A percentile compares a stretch with the other conserved stretches of the same genome.
Conservation (phyloP, 1,140 invertebrate species). For the Nymphalis io region DNA sequence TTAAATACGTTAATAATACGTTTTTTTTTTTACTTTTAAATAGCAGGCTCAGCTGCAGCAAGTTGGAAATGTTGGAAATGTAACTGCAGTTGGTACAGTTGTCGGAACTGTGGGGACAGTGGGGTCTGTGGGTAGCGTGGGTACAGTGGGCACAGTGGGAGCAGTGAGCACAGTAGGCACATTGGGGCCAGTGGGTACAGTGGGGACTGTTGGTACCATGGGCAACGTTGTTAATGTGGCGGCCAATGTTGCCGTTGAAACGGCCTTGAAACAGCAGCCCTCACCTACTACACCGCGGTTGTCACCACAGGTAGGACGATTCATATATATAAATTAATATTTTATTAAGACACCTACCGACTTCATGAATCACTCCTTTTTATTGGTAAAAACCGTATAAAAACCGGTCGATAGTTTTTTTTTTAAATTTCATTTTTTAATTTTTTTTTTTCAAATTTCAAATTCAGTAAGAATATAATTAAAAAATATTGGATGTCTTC, state of each 20-base stretch:
- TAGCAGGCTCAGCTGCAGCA: slow-evolving; percentile 72
- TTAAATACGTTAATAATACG: too few species aligned
- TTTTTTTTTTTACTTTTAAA: slow-evolving; percentile 16
- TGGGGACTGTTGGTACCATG: too few species aligned
- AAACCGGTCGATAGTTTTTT: too few species aligned
- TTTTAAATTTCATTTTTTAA: too few species aligned
- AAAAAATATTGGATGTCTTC: neutral
- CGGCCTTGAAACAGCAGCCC: slow-evolving; percentile 60
- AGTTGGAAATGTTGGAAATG: slow-evolving; percentile 53
- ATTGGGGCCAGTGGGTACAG: slow-evolving; percentile 40
- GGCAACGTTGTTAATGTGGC: slow-evolving; percentile 44
- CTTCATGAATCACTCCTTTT: too few species aligned
- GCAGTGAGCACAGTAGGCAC: slow-evolving; percentile 44
- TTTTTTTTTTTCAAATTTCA: too few species aligned
- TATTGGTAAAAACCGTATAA: too few species aligned
- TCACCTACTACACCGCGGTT: slow-evolving; percentile 64
- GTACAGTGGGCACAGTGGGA: slow-evolving; percentile 44
- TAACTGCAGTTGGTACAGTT: slow-evolving; percentile 46
- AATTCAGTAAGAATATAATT: too few species aligned
- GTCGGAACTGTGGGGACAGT: slow-evolving; percentile 48
- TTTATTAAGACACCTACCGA: too few species aligned
- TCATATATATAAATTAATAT: too few species aligned
- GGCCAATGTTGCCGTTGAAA: slow-evolving; percentile 48
- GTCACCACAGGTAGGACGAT: slow-evolving; percentile 61
- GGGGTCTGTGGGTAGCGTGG: slow-evolving; percentile 45